Conservation (phyloP, 2,797 vertebrate genomes). For the Psittacula echo region DNA sequence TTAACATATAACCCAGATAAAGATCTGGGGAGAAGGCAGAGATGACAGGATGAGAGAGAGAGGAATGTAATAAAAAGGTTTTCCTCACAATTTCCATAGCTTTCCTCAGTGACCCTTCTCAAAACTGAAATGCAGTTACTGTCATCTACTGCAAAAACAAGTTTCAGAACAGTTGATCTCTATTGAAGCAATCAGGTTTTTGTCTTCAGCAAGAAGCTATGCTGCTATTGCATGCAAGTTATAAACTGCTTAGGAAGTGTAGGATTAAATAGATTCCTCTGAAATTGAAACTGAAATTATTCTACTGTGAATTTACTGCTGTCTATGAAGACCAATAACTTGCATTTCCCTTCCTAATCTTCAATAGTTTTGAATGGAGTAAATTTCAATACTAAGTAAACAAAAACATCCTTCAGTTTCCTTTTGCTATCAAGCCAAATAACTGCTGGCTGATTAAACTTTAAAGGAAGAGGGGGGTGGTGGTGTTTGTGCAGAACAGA, state of each 20-base stretch:
- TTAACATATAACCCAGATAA: conserved; percentile 53
- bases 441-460: neutral
- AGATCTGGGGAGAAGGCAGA: conserved; percentile 29
- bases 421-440: neutral
- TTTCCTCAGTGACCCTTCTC: neutral
- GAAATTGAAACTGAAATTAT: neutral
- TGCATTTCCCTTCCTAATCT: neutral
- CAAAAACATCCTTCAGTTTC: neutral
- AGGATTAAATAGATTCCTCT: neutral
- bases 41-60: conserved; percentile 8
- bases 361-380: neutral
- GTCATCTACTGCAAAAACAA: neutral
- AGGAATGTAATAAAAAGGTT: conserved; percentile 13
- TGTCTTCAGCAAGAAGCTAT: neutral
- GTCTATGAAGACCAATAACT: neutral
- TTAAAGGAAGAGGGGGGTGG: neutral
- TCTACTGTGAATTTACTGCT: conserved; percentile 9
- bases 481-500: neutral
- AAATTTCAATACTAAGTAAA: neutral
- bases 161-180: neutral
- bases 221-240: neutral
- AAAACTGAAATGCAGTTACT: neutral
- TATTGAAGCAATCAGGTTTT: neutral
- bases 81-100: conserved; percentile 1
- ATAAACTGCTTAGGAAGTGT: neutral